Base-by-base conservation (phyloP, 2,888 invertebrate species). In the Acronicta psi region DNA sequence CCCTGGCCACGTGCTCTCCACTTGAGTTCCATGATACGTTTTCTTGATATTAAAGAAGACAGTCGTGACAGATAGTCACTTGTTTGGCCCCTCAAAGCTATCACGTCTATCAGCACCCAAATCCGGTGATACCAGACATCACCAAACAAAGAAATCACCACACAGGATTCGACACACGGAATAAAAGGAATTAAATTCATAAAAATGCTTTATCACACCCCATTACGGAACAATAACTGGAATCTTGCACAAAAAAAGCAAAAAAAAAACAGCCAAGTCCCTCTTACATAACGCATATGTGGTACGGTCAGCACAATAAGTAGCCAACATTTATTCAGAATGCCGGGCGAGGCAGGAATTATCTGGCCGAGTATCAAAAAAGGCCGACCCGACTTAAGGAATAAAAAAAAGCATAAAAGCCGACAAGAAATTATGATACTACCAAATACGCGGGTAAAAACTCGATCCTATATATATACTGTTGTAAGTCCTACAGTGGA, bases 371-470 rank as follows among this genome's bases (percentile, higher is more conserved):
- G 85, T 83, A 90, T 88, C 90, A 87, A 88, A 91, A 91, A 90
- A 89, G 84, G 83, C 83, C 80, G 81, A 74, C 73, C 64, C 64
- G 75, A 79, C 70, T 75, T 69, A 75, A 74, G 73, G 65, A 72
- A 73, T 75, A 80, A 83, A 86, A 87, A 84, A 79, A 76, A 73
- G 77, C 73, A 82, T 75, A 81, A 74, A 77, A 73, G 75, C 71
- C 83, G 83, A 87, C 89, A 93, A 92, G 91, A 92, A 93, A 87
- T 92, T 91, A 92, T 92, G 92, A 92, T 92, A 89, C 90, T 85
- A 88, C 92, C 91, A 89, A 92, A 92, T 92, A 90, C 87, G 90
- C 84, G 80, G 62, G 73, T 81, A 92, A 92, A 92, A 91, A 89
- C 83, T 83, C 82, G 83, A 82, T 80, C 76, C 78, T 79, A 77